Conservation (phyloP, 2,888 invertebrate species). For the Helleia helle region DNA sequence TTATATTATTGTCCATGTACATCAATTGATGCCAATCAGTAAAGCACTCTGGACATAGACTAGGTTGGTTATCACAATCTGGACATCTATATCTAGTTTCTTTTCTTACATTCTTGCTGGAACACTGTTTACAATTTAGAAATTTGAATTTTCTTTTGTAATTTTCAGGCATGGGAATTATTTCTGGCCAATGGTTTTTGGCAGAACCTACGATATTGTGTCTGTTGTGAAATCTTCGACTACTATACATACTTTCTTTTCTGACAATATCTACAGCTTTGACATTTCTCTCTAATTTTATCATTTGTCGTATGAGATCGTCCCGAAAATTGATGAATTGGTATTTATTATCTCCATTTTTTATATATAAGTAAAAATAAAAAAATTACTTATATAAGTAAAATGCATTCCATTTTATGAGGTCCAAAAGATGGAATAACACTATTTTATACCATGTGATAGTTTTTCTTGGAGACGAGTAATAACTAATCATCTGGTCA, state of each 20-base stretch:
- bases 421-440: conserved; percentile 12
- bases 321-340: conserved; percentile 7
- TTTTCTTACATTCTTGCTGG: no score
- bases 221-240: conserved; percentile 8
- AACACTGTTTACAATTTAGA: no score
- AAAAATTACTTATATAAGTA: conserved; percentile 12
- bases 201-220: no score
- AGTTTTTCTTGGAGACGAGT: conserved; percentile 13
- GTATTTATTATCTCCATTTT: conserved; percentile 9
- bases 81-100: no score
- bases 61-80: no score
- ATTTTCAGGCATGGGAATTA: not conserved
- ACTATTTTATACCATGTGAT: conserved; percentile 14
- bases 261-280: not conserved
- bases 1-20: no score
- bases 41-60: no score
- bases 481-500: conserved; percentile 14
- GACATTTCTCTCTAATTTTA: not conserved
- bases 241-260: conserved; percentile 4
- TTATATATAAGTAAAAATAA: no score
- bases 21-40: no score
- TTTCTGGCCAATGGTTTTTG: not conserved
- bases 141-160: no score
- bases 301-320: conserved; percentile 2
- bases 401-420: conserved; percentile 12